Evolutionary conservation across 1,140 invertebrate genomes (phyloP), one percentile per base, ranked within the genome.

Genomic region (Mycetomoellerius zeteki): DNA sequence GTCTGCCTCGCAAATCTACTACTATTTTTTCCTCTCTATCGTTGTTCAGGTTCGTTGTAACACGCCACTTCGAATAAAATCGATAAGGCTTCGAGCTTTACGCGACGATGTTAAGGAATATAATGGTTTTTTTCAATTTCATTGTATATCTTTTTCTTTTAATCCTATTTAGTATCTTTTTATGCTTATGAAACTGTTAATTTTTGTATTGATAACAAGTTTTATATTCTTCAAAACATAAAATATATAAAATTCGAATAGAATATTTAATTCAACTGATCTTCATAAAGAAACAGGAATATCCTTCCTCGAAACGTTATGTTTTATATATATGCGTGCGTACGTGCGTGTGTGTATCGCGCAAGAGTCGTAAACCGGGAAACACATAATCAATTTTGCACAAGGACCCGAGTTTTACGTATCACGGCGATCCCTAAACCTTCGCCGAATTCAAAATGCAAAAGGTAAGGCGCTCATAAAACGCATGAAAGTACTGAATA

Each of bases 341-440:
- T 43, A 8, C 2, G 37, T 43, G 1, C 2, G 8, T 43, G 37
- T 43, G 7, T 43, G 47, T 27, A 52, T 73, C 37, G 52, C 21
- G n/a, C 24, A 37, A 52, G n/a, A 43, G 6, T 65, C 82, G 72
- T 65, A 85, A 85, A 85, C 14, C 16, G 21, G 16, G n/a, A 85
- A 85, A 47, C 47, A 27, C 27, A 24, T 24, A 19, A 58, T 85
- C 47, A 85, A 85, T 85, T 78, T 78, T 78, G 62, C 72, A 85
- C 16, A 30, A 65, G 19, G n/a, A 37, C 14, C 12, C 56, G 16
- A 19, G 58, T 52, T 85, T 82, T 73, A 82, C 52, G 58, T 52
- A 77, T 85, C 82, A 85, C 30, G 1, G 47, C 10, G 72, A 81
- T 87, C 77, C 14, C 24, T 60, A 19, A 84, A 73, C 19, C 64